Evolutionary conservation across 30 jellyfish, hydroid and myxozoan species (phyloP).

Genomic region (Nemopilema nomurai): DNA sequence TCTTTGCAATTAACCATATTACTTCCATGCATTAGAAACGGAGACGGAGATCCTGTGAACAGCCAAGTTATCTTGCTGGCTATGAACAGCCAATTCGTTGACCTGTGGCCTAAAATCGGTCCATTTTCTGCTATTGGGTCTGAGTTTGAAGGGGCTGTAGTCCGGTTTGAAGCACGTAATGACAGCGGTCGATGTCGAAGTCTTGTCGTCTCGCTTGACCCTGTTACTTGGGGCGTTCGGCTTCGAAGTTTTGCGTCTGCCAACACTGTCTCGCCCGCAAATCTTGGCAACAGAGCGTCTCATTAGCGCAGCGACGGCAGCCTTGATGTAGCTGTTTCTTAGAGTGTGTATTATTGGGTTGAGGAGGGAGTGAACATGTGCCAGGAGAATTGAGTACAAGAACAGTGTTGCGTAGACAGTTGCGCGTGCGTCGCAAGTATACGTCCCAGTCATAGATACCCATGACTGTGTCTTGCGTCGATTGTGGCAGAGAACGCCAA

Average conservation of each 20-base stretch:
- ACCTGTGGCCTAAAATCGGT: too few species aligned
- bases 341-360: constrained; percentile 8
- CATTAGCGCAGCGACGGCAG: not conserved
- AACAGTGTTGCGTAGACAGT: not conserved
- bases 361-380: not conserved
- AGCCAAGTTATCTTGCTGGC: too few species aligned
- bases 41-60: too few species aligned
- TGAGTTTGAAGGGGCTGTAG: too few species aligned
- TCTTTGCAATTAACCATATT: too few species aligned
- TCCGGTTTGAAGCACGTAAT: too few species aligned
- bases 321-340: constrained; percentile 3
- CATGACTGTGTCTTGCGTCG: not conserved
- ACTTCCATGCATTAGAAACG: too few species aligned
- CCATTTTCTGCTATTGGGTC: too few species aligned
- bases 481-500: not conserved
- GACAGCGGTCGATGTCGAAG: not conserved
- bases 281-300: not conserved
- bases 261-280: not conserved
- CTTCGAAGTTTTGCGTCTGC: not conserved
- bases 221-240: not conserved
- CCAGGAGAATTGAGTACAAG: constrained; percentile 1
- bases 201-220: not conserved
- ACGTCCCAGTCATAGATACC: not conserved
- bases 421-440: not conserved
- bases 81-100: too few species aligned